phyloP scores from a whole-genome alignment of 2,797 vertebrate genomes.

The Smutsia gigantea region DNA sequence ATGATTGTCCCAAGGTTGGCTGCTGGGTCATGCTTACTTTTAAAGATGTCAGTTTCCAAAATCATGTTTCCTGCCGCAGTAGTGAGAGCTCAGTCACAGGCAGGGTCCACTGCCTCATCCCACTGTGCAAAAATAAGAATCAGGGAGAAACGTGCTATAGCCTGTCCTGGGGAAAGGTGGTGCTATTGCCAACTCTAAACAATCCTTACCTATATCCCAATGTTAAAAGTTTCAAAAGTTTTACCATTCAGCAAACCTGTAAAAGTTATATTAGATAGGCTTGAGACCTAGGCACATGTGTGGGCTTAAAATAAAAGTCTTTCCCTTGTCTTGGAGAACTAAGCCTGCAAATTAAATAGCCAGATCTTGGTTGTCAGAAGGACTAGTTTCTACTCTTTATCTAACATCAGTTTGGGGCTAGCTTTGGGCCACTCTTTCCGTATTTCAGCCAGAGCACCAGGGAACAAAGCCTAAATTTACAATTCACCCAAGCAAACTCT shows the following conservation, averaged over 20 bases:
- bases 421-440: background rate
- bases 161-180: too few species aligned
- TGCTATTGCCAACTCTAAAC: accelerated
- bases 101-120: background rate
- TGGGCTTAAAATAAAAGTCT: background rate
- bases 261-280: background rate
- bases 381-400: background rate
- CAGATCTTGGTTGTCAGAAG: background rate
- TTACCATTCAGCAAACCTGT: background rate
- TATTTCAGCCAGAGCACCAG: background rate
- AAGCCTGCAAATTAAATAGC: background rate
- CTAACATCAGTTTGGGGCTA: background rate
- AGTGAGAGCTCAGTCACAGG: background rate
- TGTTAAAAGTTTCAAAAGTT: background rate
- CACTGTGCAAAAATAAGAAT: background rate
- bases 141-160: background rate
- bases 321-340: background rate
- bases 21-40: background rate
- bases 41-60: background rate
- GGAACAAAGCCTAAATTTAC: background rate
- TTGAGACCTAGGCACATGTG: background rate
- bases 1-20: background rate
- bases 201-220: background rate
- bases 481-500: background rate
- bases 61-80: background rate